Conservation (phyloP, 2,797 vertebrate genomes). For the Oceanodroma leucorhoa region DNA sequence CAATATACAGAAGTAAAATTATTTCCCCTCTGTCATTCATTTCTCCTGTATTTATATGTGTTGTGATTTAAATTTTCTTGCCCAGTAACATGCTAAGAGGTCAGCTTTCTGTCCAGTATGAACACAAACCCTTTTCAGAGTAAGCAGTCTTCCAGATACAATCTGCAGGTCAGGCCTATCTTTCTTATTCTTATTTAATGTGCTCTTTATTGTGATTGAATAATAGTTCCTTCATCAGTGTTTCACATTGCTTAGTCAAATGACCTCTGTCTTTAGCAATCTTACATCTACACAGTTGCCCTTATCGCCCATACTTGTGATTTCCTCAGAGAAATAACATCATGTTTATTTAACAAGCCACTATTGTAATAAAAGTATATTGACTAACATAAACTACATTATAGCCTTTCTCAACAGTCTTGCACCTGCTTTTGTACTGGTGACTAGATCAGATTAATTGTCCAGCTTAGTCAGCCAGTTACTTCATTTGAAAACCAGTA, state of each 20-base stretch:
- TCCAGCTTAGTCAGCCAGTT: not conserved
- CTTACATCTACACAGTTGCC: not conserved
- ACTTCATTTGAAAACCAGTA: not conserved
- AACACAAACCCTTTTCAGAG: not conserved
- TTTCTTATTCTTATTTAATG: not conserved
- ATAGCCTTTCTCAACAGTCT: not conserved
- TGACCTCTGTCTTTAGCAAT: not conserved
- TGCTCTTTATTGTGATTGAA: not conserved
- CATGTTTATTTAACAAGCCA: not conserved
- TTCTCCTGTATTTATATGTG: not conserved
- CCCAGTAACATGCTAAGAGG: not conserved
- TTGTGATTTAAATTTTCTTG: not conserved
- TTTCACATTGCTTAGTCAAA: not conserved
- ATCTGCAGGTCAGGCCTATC: not conserved
- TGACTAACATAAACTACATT: not conserved
- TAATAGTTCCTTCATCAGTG: not conserved
- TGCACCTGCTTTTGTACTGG: not conserved
- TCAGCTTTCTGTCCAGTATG: not conserved
- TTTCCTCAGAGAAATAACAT: not conserved
- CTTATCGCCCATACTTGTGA: not conserved
- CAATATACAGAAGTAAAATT: not conserved
- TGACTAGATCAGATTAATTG: not conserved
- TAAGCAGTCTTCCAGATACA: not conserved
- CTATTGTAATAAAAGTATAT: not conserved
- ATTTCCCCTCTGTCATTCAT: not conserved